A percentile compares a stretch with the other conserved stretches of the same genome.
Evolutionary conservation across 30 jellyfish, hydroid and myxozoan genomes (phyloP).

Genomic region (Turritopsis rubra): DNA sequence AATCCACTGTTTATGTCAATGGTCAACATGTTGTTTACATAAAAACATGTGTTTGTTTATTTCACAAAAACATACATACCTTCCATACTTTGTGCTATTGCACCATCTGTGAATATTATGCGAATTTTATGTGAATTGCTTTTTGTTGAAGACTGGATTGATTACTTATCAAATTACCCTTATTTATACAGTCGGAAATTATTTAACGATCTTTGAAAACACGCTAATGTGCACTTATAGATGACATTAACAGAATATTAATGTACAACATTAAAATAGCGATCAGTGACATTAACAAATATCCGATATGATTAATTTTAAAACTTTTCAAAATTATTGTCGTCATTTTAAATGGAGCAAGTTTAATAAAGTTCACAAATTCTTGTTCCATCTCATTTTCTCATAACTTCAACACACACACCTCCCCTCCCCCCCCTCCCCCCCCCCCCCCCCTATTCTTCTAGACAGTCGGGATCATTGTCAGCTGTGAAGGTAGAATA

Average conservation of each 20-base stretch:
- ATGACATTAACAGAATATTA: not conserved
- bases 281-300: not conserved
- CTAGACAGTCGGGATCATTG: too few species aligned
- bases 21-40: too few species aligned
- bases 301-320: not conserved
- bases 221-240: not conserved
- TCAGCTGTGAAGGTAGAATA: too few species aligned
- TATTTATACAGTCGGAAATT: not conserved
- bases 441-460: too few species aligned
- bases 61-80: not conserved
- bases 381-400: not conserved
- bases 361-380: not conserved
- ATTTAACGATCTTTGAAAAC: not conserved
- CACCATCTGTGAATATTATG: not conserved
- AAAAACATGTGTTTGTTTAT: too few species aligned
- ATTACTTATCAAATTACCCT: not conserved
- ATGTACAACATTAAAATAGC: not conserved
- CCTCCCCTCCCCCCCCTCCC: too few species aligned
- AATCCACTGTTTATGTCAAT: not conserved
- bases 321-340: not conserved
- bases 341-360: too few species aligned
- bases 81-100: not conserved
- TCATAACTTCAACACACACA: too few species aligned
- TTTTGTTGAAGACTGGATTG: not conserved
- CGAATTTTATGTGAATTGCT: not conserved